These are phyloP conservation scores for Lethocerus indicus DNA, from an alignment of 1,140 invertebrate genomes.

Conservation along the genomic window DNA sequence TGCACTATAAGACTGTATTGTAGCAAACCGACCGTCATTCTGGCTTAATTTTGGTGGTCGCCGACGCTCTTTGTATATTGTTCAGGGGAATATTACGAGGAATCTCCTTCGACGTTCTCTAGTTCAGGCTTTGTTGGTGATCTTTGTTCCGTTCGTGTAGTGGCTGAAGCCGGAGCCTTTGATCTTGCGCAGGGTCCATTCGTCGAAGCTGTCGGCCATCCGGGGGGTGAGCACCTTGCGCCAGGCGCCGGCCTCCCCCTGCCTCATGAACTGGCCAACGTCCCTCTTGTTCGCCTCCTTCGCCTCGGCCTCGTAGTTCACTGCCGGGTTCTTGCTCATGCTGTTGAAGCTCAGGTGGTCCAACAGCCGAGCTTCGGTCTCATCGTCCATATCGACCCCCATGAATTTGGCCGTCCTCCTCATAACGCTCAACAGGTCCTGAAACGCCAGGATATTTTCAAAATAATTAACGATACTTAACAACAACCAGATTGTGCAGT, in stretches of 20 bases:
- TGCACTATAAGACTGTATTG: too few relatives aligned
- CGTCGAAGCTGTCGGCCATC: conserved; percentile 32
- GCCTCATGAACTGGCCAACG: conserved; percentile 37
- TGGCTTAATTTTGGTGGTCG: too few relatives aligned
- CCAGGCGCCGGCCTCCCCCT: conserved; percentile 25
- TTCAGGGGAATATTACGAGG: too few relatives aligned
- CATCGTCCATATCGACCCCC: conserved; percentile 40
- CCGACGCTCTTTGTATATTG: too few relatives aligned
- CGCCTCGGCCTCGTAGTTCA: conserved; percentile 21
- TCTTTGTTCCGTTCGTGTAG: too few relatives aligned
- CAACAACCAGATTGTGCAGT: too few relatives aligned
- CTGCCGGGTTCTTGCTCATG: conserved; percentile 24
- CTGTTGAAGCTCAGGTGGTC: conserved; percentile 61
- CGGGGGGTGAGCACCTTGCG: conserved; percentile 28
- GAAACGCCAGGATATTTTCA: neutral
- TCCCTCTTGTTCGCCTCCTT: conserved; percentile 24
- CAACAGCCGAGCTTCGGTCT: conserved; percentile 43
- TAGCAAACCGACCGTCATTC: too few relatives aligned
- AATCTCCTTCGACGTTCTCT: too few relatives aligned
- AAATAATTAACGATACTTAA: neutral
- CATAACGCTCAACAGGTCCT: conserved; percentile 40
- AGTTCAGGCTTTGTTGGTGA: too few relatives aligned
- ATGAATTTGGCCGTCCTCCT: conserved; percentile 54
- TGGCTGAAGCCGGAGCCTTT: conserved; percentile 17
- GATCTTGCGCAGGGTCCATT: conserved; percentile 32